These are phyloP conservation scores for Chymomyza fuscimana DNA, from an alignment of 2,888 invertebrate genomes.

Conservation along the genomic window DNA sequence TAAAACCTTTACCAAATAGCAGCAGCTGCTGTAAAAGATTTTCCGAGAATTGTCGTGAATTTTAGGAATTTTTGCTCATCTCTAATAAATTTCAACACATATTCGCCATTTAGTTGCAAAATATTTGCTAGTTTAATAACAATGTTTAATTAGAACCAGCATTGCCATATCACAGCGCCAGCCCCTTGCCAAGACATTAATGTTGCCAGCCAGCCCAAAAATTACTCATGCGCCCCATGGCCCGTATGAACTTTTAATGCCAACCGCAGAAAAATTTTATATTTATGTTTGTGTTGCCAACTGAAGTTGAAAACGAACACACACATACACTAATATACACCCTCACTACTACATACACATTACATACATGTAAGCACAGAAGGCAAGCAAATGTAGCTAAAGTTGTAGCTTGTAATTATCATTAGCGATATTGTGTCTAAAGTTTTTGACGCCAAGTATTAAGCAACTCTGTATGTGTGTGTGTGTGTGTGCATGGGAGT, in stretches of 20 bases:
- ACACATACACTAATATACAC: conserved; percentile 28
- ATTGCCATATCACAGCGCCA: background rate
- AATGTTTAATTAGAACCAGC: conserved; percentile 31
- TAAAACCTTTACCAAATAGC: too few species aligned
- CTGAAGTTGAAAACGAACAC: conserved; percentile 55
- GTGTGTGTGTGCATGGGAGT: conserved; percentile 5
- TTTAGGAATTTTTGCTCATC: background rate
- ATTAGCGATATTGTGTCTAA: conserved; percentile 74
- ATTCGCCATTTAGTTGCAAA: background rate
- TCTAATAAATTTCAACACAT: background rate
- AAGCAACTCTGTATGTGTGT: conserved; percentile 42
- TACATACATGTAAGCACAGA: background rate
- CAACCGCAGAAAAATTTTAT: conserved; percentile 54
- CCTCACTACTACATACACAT: conserved; percentile 10
- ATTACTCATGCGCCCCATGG: conserved; percentile 8
- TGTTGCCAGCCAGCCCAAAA: background rate
- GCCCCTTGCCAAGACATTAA: background rate
- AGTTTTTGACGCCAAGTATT: conserved; percentile 66
- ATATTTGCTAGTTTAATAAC: conserved; percentile 18
- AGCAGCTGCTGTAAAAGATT: too few species aligned
- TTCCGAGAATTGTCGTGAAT: too few species aligned
- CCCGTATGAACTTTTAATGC: conserved; percentile 46
- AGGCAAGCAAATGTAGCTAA: conserved; percentile 53
- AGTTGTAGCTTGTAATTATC: conserved; percentile 73
- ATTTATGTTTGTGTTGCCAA: conserved; percentile 68